Evolutionary conservation across 2,113 vertebrate species (phyloP), one percentile per base, ranked within the genome.

Genomic region (Alces alces): DNA sequence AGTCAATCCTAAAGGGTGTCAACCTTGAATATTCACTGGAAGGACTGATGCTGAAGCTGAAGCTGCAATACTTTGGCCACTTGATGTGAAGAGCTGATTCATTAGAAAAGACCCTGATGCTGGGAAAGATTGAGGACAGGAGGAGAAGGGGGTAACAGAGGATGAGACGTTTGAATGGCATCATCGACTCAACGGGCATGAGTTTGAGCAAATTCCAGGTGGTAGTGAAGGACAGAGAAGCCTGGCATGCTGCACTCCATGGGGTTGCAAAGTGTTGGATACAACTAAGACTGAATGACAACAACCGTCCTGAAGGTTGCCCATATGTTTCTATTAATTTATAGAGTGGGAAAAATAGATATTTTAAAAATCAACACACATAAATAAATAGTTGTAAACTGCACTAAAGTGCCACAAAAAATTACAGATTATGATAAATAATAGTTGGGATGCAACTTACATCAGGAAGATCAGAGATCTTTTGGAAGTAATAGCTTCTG

Each of bases 71-170:
- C n/a, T 70, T 23, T 1, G 66, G 66, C n/a, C 66, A 39, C 2
- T 36, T 70, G n/a, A 39, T 70, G 66, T 70, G n/a, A 70, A 70
- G 66, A 70, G n/a, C 2, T 1, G 21, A 5, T 6, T 23, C 66
- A 70, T 12, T 70, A 39, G 66, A 70, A 70, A 70, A 39, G 66
- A 39, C n/a, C 66, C 66, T 70, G n/a, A 23, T 23, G 66, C n/a
- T 70, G 66, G 17, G 19, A 70, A 70, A 39, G 66, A 70, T 23
- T 39, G n/a, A 70, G 19, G n/a, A 36, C 19, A 70, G n/a, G 19
- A 70, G n/a, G 66, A 70, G 0, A 12, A 70, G 5, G 0, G 19
- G 66, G 10, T 70, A 39, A 70, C 0, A 1, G n/a, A 70, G 10
- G 19, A 70, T 39, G 66, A 70, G 66, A 70, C 39, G n/a, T 39